Base-by-base conservation (phyloP, 2,113 vertebrate genomes). In the Bombycilla garrulus region DNA sequence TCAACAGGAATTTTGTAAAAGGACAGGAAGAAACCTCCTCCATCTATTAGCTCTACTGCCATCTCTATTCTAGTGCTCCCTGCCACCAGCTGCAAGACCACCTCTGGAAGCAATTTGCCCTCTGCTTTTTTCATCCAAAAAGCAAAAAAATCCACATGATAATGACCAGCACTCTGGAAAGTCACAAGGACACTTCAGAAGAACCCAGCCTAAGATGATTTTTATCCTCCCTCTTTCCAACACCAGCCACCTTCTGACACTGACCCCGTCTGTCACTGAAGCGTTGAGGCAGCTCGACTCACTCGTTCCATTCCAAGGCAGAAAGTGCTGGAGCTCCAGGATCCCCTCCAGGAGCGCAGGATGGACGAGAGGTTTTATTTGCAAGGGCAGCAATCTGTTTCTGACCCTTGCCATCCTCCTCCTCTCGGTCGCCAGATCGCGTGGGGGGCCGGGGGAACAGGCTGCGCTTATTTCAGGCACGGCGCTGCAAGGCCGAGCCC, bases 281-380 rank as follows among this genome's bases (percentile, higher is more conserved):
- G 31, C 48, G 72, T 7, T 24, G 31, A 61, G 18, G 33, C 58
- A 26, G 57, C 74, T 74, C 1, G 0, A 33, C 12, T 88, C 25
- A 2, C 66, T 79, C 0, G 0, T 58, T 33, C 38, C 0, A 0
- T 24, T 56, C 72, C n/a, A 20, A 2, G 1, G 42, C 35, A 60
- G 26, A 54, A 33, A 26, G 33, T 3, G 48, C 26, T 54, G 6
- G 0, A 13, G 8, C 58, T 57, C 19, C 0, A 1, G 58, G 48
- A 80, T n/a, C 6, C 29, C 47, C 72, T 77, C 21, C 0, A 25
- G 1, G 57, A 51, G 0, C 22, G 44, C 18, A 4, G 36, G 50
- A 69, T 0, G 7, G 58, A 65, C 0, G 0, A 69, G 25, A 24
- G 33, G 8, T 22, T 90, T 65, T 18, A 84, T 38, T 15, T 42